Percentiles rank a stretch among this genome's conserved stretches.
These are phyloP conservation scores for Gouania willdenowi DNA, from an alignment of 2,797 vertebrate genomes.

Conservation along the genomic window DNA sequence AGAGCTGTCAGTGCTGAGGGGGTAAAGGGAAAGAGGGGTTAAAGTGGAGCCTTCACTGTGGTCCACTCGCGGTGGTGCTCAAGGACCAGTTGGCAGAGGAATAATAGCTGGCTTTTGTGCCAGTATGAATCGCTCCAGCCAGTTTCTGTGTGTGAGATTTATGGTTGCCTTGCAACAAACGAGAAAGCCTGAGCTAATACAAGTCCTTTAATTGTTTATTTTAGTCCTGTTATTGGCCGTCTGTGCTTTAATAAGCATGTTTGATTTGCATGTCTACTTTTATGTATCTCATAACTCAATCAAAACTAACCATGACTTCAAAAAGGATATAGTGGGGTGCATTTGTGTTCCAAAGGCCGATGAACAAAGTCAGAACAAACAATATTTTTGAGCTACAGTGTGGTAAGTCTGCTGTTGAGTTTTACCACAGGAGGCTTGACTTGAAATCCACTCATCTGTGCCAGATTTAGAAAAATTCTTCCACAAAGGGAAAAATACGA, in stretches of 20 bases:
- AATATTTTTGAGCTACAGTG: not conserved
- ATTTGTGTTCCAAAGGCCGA: constrained; percentile 6
- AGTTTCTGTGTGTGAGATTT: constrained; percentile 7
- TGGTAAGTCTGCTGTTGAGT: constrained; percentile 14
- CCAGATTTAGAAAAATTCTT: constrained; percentile 21
- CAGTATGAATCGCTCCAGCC: not conserved
- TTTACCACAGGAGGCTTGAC: constrained; percentile 8
- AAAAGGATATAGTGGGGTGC: not conserved
- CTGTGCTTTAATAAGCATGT: too few relatives aligned
- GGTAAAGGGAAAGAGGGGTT: constrained; percentile 59
- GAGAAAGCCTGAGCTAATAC: constrained; percentile 17
- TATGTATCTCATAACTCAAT: too few relatives aligned
- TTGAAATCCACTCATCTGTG: constrained; percentile 25
- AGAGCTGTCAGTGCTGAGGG: constrained; percentile 75
- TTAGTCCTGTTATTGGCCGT: not conserved
- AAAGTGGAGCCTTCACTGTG: constrained; percentile 53
- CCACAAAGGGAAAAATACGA: constrained; percentile 21
- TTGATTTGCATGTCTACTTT: not conserved
- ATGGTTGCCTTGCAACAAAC: constrained; percentile 24
- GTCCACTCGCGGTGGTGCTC: constrained; percentile 56
- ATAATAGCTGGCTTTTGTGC: constrained; percentile 23
- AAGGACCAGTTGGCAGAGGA: constrained; percentile 60
- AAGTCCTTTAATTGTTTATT: constrained; percentile 11
- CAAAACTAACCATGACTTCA: too few relatives aligned
- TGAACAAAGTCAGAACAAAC: constrained; percentile 2